phyloP scores from a whole-genome alignment of 2,113 vertebrate species.

The Macquaria australasica region DNA sequence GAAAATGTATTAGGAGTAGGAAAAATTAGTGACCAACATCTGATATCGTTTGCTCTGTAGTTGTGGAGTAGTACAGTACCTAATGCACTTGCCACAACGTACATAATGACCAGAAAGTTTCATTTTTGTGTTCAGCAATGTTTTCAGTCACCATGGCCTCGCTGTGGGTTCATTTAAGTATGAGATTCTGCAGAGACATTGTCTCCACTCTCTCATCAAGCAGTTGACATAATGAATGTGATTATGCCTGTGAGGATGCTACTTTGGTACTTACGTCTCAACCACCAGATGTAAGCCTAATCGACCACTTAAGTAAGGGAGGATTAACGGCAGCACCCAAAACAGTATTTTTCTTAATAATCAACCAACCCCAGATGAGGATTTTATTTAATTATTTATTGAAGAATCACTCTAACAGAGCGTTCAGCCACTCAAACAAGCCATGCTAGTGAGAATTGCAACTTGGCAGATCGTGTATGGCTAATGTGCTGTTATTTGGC shows the following conservation, averaged over 20 bases:
- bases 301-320: background rate
- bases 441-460: background rate
- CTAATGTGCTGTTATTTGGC: slow-evolving; percentile 14
- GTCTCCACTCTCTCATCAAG: slow-evolving; percentile 19
- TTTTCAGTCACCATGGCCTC: slow-evolving; percentile 2
- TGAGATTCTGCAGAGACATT: background rate
- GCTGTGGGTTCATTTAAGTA: slow-evolving; percentile 7
- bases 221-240: slow-evolving; percentile 30
- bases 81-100: background rate
- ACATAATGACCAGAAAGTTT: background rate
- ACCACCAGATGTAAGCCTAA: slow-evolving; percentile 1
- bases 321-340: background rate
- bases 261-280: slow-evolving; percentile 38
- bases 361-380: slow-evolving; percentile 4
- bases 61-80: background rate
- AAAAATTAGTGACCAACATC: background rate
- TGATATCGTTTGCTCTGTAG: background rate
- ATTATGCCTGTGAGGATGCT: slow-evolving; percentile 11
- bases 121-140: background rate
- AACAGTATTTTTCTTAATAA: slow-evolving; percentile 35
- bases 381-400: slow-evolving; percentile 22
- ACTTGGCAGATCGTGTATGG: slow-evolving; percentile 1
- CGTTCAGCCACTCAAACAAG: background rate
- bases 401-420: background rate
- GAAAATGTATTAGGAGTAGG: background rate